A percentile compares a stretch with the other conserved stretches of the same genome.
Evolutionary conservation across 2,888 invertebrate genomes (phyloP).

Genomic region (Branchipolynoe longqiensis): DNA sequence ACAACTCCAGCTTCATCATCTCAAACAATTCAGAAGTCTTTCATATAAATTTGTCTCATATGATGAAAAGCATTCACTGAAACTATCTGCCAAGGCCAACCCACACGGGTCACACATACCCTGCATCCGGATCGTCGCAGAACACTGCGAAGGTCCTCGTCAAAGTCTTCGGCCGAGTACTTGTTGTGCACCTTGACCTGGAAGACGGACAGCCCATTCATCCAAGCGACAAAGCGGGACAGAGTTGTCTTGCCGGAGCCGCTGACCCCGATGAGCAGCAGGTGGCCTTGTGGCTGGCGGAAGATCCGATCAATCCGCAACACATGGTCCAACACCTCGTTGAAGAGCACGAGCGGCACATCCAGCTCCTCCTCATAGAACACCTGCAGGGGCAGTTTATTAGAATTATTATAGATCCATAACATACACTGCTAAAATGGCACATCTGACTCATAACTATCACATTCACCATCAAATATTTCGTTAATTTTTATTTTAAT

Average conservation of each 20-base stretch:
- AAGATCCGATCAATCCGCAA: slow-evolving; percentile 99
- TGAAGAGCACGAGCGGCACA: slow-evolving; percentile 98
- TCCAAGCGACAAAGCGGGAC: slow-evolving; percentile 99
- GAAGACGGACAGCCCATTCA: slow-evolving; percentile 99
- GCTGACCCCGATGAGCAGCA: slow-evolving; percentile 98
- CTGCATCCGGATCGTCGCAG: slow-evolving; percentile 84
- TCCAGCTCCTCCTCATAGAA: slow-evolving; percentile 99
- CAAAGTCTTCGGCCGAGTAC: slow-evolving; percentile 99
- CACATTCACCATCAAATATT: no score
- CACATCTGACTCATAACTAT: no score
- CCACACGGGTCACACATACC: slow-evolving; percentile 74
- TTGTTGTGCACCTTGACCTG: slow-evolving; percentile 99
- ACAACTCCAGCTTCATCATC: no score
- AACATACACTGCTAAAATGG: no score
- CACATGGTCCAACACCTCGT: slow-evolving; percentile 99
- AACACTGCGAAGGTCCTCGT: slow-evolving; percentile 94
- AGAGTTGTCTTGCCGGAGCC: slow-evolving; percentile 99
- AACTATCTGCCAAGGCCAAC: not conserved
- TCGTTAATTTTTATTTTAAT: no score
- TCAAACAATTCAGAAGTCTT: no score
- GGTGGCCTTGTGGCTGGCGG: slow-evolving; percentile 98
- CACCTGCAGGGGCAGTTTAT: slow-evolving; percentile 84
- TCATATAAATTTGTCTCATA: no score
- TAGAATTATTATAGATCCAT: not conserved
- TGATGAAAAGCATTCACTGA: not conserved